Base-by-base conservation (phyloP, 2,888 invertebrate species). In the Mimachlamys varia region DNA sequence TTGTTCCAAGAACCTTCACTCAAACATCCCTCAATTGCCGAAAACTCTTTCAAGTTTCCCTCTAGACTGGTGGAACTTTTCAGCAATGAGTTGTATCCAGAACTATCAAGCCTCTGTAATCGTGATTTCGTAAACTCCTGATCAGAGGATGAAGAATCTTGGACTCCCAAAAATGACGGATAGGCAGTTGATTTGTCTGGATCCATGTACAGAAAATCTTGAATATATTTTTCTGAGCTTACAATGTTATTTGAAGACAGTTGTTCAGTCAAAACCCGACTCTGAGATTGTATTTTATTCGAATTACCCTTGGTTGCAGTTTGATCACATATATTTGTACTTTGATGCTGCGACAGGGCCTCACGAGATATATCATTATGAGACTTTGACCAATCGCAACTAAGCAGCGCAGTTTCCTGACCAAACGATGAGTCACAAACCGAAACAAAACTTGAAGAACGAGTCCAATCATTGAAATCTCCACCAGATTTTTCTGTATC, bases 1-100 rank as follows among this genome's bases (percentile, higher is more conserved):
- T 76, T 76, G 33, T 76, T 76, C 76, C 62, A 62, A 62, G 62
- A 62, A 62, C 22, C 17, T 62, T 62, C n/a, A 62, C n/a, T 62
- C 2, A 22, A 4, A n/a, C n/a, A 62, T 62, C 62, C n/a, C 1
- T 62, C 22, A 19, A 76, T 76, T 27, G 0, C 33, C 12, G 33
- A 76, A 27, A 76, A 19, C 19, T 58, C 58, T 58, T 58, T 22
- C 10, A 15, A 76, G 27, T 33, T 76, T 12, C 33, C 76, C 10
- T 76, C 76, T 12, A 33, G 33, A 76, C 22, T 76, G 33, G 7
- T 12, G 4, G 27, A 76, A 76, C 27, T 27, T 33, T 76, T 76
- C 15, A 76, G 27, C 76, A 76, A 76, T 12, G 76, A 76, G 76
- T 27, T 76, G 17, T 76, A 76, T 27, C 76, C 76, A 13, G 76